Conservation (phyloP, 2,888 invertebrate genomes). For the Junonia oenone region DNA sequence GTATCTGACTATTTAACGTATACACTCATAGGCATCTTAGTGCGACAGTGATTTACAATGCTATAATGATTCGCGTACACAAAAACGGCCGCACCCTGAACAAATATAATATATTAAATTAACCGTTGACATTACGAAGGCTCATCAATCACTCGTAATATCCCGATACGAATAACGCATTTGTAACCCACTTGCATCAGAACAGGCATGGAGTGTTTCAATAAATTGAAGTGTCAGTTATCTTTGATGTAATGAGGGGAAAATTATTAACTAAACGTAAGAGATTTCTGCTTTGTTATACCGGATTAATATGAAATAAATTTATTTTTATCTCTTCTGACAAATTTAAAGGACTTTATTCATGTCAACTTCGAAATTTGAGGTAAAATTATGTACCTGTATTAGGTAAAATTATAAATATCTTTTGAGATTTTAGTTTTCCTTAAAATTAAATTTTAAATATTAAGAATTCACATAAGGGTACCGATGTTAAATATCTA, state of each 20-base stretch:
- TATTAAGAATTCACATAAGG: too few species aligned
- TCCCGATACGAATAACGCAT: slow-evolving; percentile 50
- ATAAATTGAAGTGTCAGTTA: slow-evolving; percentile 62
- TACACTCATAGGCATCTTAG: slow-evolving; percentile 4
- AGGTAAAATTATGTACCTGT: too few species aligned
- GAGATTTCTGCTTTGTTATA: slow-evolving; percentile 32
- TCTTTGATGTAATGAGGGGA: slow-evolving; percentile 45
- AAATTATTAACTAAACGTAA: slow-evolving; percentile 43
- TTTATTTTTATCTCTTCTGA: too few species aligned
- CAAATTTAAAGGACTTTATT: neutral
- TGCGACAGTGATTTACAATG: slow-evolving; percentile 40
- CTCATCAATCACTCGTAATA: slow-evolving; percentile 53
- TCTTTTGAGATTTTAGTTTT: too few species aligned
- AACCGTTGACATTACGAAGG: slow-evolving; percentile 49
- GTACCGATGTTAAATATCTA: too few species aligned
- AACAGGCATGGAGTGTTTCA: slow-evolving; percentile 36
- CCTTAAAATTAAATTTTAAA: too few species aligned
- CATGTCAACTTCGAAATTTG: too few species aligned
- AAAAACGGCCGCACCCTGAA: slow-evolving; percentile 20
- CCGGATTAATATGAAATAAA: neutral
- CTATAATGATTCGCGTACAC: slow-evolving; percentile 35
- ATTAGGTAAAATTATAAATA: too few species aligned
- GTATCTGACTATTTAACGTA: slow-evolving; percentile 10
- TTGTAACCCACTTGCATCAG: slow-evolving; percentile 49
- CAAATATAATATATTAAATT: slow-evolving; percentile 46